Evolutionary conservation across 2,113 vertebrate species (phyloP), one percentile per base, ranked within the genome.

Genomic region (Nicator chloris): DNA sequence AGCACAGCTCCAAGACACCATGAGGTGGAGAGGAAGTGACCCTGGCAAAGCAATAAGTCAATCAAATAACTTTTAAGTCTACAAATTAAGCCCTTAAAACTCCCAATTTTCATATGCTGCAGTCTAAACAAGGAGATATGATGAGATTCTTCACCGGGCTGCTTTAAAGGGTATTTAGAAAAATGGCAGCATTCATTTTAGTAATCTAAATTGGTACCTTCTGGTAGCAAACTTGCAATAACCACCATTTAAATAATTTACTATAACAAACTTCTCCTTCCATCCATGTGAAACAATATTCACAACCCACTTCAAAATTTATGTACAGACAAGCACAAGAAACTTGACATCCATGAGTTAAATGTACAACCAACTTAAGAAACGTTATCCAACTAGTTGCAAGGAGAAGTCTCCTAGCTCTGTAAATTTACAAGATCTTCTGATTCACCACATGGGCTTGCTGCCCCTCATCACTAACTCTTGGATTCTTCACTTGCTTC

Each of bases 251-350:
- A 93, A 94, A 96, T 95, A 96, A 93, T 92, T 95, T 94, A 97
- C 57, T 45, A 72, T 91, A 95, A 97, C 97, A 96, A 88, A 90
- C 39, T 93, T 85, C 50, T 92, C 57, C 76, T 95, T 97, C 96
- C 90, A 91, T 75, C 84, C 69, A 81, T 94, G 90, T 97, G 97
- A 98, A 98, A 96, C 95, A 96, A 92, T 95, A 96, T 95, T 97
- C 97, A 97, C 96, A 95, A 95, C 83, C 97, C 93, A 97, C 95
- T 89, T 83, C 31, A 94, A 94, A 96, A 96, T 96, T 95, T 97
- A 97, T 96, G 83, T 96, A 98, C 98, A 98, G 97, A 98, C 97
- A 98, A 97, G 94, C 86, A 96, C 68, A 93, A 98, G 96, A 97
- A 97, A 97, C 82, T 96, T 82, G 72, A 97, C 94, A 94, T 91